Conservation (phyloP, 2,888 invertebrate species). For the Epinotia nisella region DNA sequence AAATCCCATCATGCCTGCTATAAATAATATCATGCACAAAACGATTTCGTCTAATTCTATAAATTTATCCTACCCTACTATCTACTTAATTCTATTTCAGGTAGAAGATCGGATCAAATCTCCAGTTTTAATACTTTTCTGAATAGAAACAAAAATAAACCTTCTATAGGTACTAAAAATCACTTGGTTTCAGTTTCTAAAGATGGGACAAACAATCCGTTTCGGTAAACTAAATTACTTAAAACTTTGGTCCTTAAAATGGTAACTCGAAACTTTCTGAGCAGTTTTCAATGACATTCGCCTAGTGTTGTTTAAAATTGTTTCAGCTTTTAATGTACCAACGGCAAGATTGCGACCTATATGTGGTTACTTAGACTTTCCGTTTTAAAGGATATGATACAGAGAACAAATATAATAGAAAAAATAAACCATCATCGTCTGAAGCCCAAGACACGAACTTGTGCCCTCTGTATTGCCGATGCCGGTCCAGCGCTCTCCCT, state of each 20-base stretch:
- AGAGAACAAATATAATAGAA: too few species aligned
- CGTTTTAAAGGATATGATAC: too few species aligned
- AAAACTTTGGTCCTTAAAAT: not conserved
- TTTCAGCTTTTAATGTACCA: not conserved
- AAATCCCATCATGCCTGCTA: too few species aligned
- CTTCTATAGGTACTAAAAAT: not conserved
- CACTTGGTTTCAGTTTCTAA: not conserved
- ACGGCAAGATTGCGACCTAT: not conserved
- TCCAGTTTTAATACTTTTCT: not conserved
- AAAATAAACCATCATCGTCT: too few species aligned
- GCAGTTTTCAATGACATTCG: slow-evolving; percentile 7
- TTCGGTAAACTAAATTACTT: not conserved
- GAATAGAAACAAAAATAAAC: not conserved
- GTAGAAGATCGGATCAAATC: not conserved
- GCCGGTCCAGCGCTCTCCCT: too few species aligned
- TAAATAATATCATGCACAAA: not conserved
- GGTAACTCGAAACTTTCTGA: not conserved
- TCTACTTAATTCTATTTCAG: too few species aligned
- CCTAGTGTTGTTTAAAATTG: not conserved
- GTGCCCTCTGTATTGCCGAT: too few species aligned
- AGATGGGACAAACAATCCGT: not conserved
- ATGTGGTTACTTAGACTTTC: too few species aligned
- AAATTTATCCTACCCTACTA: not conserved
- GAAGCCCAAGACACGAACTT: too few species aligned
- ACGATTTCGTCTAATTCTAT: not conserved